Evolutionary conservation across 2,113 vertebrate species (phyloP), one percentile per base, ranked within the genome.

Genomic region (Opisthocomus hoazin): DNA sequence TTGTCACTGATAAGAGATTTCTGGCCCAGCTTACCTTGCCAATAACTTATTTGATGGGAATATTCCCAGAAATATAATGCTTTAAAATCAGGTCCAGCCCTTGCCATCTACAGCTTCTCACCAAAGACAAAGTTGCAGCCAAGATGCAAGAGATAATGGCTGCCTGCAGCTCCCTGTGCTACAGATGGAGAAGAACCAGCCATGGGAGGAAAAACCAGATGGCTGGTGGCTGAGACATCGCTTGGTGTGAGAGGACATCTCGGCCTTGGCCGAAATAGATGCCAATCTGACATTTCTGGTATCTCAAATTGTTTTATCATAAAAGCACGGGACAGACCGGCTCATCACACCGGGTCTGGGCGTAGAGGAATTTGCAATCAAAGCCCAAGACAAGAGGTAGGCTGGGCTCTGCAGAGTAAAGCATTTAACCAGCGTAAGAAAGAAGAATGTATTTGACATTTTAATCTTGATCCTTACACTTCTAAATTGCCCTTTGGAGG

Each of bases 21-120:
- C 79, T 90, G 92, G 89, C 75, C 69, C 82, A 79, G 75, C 41
- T 37, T 82, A 76, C 83, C 57, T 85, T 94, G 94, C 89, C 91
- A 88, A 75, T 54, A 75, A 58, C 34, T 54, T 83, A 34, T 63
- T 71, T 87, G 74, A 90, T 51, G 48, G 71, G 94, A 92, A 83
- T 69, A 83, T 83, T 93, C 94, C 83, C 94, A 88, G 91, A 95
- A 95, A 94, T 90, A 85, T 5, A 53, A 54, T 39, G 83, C 71
- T 94, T 90, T 88, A 83, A 96, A 79, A 76, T 39, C 83, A 29
- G 6, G 48, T 68, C 89, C 86, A 92, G 79, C 79, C 75, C 65
- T 92, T 68, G 63, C 83, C 86, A 86, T 46, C 83, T 86, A 64
- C n/a, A 79, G 56, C 75, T 76, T 64, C 89, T 88, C 79, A 50